Evolutionary conservation across 2,113 vertebrate species (phyloP), one percentile per base, ranked within the genome.

Genomic region (Halichoerus grypus): DNA sequence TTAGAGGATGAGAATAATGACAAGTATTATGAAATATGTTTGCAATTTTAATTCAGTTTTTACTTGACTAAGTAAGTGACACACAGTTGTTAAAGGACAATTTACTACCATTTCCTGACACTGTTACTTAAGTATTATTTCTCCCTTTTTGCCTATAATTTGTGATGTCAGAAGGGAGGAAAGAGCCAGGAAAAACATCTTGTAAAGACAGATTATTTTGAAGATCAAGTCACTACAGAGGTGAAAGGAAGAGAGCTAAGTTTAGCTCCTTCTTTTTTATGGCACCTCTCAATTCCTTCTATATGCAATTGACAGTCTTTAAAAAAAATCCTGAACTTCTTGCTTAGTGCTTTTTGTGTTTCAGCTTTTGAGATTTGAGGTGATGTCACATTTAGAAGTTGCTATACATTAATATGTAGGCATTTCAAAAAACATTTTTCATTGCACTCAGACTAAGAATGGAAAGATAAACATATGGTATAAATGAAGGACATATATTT

Each of bases 11-110:
- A 28, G 15, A 39, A 92, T 53, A 89, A 86, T 67, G 67, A 36
- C 8, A 46, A 19, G 1, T 72, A n/a, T 69, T 92, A 71, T 82
- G 46, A 67, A 84, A 87, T 67, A 65, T 26, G 33, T 90, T 91
- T 88, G 13, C 21, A 65, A 82, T 80, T 95, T 76, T 88, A 95
- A 84, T 85, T 93, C 12, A 18, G 1, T 19, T 79, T 95, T 85
- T 89, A 84, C 46, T 61, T 76, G 8, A 69, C 31, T 91, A 61
- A 39, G 3, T 74, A 24, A 21, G 61, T 51, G 59, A 77, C 13
- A 31, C 15, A 74, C 1, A 79, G 15, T 14, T 88, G 10, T 57
- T 88, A 85, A 22, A 95, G 57, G 31, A 69, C 19, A 82, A 65
- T 59, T 65, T 53, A 65, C 6, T 65, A 8, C 4, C 21, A 39